phyloP scores from a whole-genome alignment of 2,888 invertebrate genomes.

The Noctua comes region DNA sequence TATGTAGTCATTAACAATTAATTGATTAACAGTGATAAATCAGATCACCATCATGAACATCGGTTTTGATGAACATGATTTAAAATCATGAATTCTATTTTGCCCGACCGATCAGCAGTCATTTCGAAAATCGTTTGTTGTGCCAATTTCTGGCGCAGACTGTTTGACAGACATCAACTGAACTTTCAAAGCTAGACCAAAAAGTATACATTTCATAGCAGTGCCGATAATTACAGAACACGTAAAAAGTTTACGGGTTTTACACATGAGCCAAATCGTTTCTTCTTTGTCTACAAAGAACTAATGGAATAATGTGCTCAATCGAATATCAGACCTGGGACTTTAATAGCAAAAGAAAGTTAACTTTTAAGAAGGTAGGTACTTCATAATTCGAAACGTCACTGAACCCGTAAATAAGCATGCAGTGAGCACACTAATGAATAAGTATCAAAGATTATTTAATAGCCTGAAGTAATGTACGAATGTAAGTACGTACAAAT shows the following conservation, averaged over 20 bases:
- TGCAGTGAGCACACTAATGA: neutral
- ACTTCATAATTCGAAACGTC: neutral
- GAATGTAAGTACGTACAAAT: neutral
- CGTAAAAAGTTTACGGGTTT: constrained; percentile 16
- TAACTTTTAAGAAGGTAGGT: neutral
- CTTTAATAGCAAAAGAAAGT: neutral
- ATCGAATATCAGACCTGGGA: neutral
- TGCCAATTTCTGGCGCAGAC: constrained; percentile 40
- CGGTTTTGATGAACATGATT: constrained; percentile 17
- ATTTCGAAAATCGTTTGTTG: constrained; percentile 36
- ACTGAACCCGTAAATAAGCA: neutral
- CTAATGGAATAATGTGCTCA: neutral
- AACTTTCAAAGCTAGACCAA: constrained; percentile 53
- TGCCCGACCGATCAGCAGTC: neutral
- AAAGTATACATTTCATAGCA: constrained; percentile 47
- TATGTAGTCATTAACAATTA: constrained; percentile 12
- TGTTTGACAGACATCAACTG: constrained; percentile 54
- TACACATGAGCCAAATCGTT: constrained; percentile 11
- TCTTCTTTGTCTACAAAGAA: constrained; percentile 12
- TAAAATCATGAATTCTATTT: constrained; percentile 15
- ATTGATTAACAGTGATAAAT: constrained; percentile 34
- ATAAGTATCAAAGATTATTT: neutral
- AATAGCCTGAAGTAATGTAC: neutral
- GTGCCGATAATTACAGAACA: constrained; percentile 36
- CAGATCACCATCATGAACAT: neutral